These are phyloP conservation scores for Acestrorhynchus altus DNA, from an alignment of 2,797 vertebrate genomes.

Conservation along the genomic window DNA sequence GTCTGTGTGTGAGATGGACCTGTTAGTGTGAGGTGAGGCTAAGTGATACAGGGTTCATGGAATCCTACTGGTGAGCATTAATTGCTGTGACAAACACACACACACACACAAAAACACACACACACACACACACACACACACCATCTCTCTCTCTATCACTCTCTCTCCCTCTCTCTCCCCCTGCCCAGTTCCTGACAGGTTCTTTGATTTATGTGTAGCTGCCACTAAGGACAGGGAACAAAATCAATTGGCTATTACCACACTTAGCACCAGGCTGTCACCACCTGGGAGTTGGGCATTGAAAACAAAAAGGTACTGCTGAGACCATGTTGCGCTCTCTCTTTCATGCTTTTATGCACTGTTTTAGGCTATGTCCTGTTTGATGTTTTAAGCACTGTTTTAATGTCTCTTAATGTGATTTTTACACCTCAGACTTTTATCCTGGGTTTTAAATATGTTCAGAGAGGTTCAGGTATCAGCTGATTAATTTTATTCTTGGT, in stretches of 20 bases:
- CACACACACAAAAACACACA: constrained; percentile 40
- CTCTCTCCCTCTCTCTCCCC: constrained; percentile 24
- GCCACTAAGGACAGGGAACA: constrained; percentile 92
- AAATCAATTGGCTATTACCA: constrained; percentile 98
- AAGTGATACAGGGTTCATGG: background rate
- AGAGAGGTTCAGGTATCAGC: too few species aligned
- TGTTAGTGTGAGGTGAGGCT: background rate
- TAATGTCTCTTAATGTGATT: too few species aligned
- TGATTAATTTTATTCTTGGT: too few species aligned
- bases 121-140: constrained; percentile 43
- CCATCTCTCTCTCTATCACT: background rate
- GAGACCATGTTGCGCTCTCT: constrained; percentile 73
- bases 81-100: constrained; percentile 54
- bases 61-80: constrained; percentile 58
- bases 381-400: too few species aligned
- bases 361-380: too few species aligned
- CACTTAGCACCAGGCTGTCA: constrained; percentile 95
- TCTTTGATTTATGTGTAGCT: constrained; percentile 94
- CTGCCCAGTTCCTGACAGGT: constrained; percentile 84
- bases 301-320: constrained; percentile 86
- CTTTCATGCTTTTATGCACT: too few species aligned
- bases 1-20: constrained; percentile 4
- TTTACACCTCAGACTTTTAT: too few species aligned
- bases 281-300: constrained; percentile 87
- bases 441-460: too few species aligned